Conservation (phyloP, 64 coral and sea anemone species). For the Porites lutea region DNA sequence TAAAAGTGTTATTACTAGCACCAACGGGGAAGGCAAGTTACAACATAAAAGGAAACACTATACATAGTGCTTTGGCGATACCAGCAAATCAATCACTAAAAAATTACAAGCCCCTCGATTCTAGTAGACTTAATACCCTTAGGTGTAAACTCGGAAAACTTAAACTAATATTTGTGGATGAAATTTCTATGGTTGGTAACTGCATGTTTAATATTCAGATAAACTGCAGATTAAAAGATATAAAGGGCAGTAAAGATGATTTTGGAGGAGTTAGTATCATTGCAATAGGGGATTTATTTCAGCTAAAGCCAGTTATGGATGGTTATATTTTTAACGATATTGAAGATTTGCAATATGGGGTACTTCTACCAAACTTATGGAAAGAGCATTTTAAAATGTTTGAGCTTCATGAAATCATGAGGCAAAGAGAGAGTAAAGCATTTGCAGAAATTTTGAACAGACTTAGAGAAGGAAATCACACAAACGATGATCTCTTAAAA, state of each 20-base stretch:
- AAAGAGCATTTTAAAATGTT: slow-evolving; percentile 37
- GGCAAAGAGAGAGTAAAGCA: slow-evolving; percentile 35
- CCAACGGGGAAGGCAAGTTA: no score
- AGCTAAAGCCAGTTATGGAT: slow-evolving; percentile 48
- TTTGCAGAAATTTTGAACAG: slow-evolving; percentile 52
- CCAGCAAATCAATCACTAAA: slow-evolving; percentile 12
- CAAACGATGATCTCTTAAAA: slow-evolving; percentile 38
- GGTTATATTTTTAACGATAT: slow-evolving; percentile 63
- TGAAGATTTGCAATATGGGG: slow-evolving; percentile 19
- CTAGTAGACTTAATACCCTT: no score
- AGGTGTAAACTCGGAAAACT: slow-evolving; percentile 44
- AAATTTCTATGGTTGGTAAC: slow-evolving; percentile 66
- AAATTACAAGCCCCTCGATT: not conserved
- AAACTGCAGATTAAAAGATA: slow-evolving; percentile 49
- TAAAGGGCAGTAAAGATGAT: slow-evolving; percentile 36
- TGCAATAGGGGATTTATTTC: slow-evolving; percentile 63
- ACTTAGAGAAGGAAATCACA: slow-evolving; percentile 39
- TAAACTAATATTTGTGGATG: slow-evolving; percentile 66
- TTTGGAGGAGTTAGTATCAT: slow-evolving; percentile 72
- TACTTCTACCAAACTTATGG: slow-evolving; percentile 44
- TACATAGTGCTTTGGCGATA: not conserved
- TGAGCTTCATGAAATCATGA: no score
- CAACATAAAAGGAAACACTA: not conserved
- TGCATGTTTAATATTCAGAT: slow-evolving; percentile 56
- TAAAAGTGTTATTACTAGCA: slow-evolving; percentile 14